Evolutionary conservation across 2,113 vertebrate genomes (phyloP), one percentile per base, ranked within the genome.

Genomic region (Lepisosteus oculatus): DNA sequence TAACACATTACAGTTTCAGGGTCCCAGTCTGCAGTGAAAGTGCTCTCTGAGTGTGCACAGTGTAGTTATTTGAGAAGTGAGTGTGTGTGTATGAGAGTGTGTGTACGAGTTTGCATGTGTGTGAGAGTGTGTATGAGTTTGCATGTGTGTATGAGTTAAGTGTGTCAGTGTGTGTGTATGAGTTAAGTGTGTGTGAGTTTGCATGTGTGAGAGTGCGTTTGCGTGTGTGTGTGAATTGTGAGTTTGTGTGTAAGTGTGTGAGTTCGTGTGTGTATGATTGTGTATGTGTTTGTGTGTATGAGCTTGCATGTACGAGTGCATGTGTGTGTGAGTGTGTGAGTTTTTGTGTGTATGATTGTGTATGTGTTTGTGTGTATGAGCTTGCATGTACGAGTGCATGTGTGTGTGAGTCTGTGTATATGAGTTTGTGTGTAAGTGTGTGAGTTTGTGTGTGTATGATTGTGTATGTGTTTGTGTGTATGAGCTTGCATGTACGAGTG

Each of bases 281-380:
- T 91, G 85, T 17, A 17, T 67, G 72, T 74, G 78, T 47, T 65
- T 74, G 17, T 89, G 81, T 91, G 85, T 17, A 17, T 67, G 72
- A 6, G 44, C 51, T 43, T 73, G 17, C 54, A 47, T 68, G 67
- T 67, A 61, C 61, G 62, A 61, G 57, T 62, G n/a, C 29, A 43
- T 57, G 17, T 57, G 65, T 73, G 51, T 15, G 6, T 67, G 5
- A 3, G 45, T 67, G 3, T 29, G 29, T 29, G 29, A 29, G 29
- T 29, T 29, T 1, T 0, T 29, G 29, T 29, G 29, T 29, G 43
- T 67, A 13, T 67, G 14, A 5, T 3, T 51, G 14, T 51, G 13
- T 67, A 14, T 67, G 13, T 67, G n/a, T 14, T 8, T 66, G 13
- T 66, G 8, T 29, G 17, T 29, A 29, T 29, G 29, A 29, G 29